A percentile compares a stretch with the other conserved stretches of the same genome.
phyloP scores from a whole-genome alignment of 2,888 invertebrate genomes.

The Bellardia bayeri region DNA sequence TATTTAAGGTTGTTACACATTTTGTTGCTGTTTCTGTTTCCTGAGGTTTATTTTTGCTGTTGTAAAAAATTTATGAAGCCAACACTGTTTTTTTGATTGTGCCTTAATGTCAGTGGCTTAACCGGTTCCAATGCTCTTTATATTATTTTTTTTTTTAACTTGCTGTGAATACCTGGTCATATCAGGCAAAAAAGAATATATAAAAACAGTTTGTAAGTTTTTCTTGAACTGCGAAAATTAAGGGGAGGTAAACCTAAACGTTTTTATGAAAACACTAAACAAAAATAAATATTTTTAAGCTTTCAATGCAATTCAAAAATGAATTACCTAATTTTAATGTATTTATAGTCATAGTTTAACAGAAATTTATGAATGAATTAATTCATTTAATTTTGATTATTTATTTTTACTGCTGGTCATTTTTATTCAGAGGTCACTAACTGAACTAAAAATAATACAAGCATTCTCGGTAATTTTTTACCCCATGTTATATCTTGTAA shows the following conservation, averaged over 20 bases:
- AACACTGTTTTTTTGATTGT: constrained; percentile 55
- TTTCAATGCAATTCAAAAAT: too few species aligned
- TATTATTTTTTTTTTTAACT: constrained; percentile 43
- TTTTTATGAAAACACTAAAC: neutral
- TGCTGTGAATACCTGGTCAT: constrained; percentile 63
- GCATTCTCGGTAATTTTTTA: too few species aligned
- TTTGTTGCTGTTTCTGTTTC: constrained; percentile 56
- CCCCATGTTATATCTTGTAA: too few species aligned
- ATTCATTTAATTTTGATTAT: too few species aligned
- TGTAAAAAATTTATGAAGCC: constrained; percentile 58
- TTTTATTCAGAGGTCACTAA: too few species aligned
- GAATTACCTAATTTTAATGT: too few species aligned
- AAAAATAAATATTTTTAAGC: too few species aligned
- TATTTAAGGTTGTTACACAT: constrained; percentile 63
- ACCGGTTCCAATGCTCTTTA: constrained; percentile 71
- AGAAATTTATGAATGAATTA: too few species aligned
- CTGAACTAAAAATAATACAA: too few species aligned
- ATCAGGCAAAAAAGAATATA: constrained; percentile 37
- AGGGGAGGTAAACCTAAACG: constrained; percentile 38
- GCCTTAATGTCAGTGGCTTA: constrained; percentile 70
- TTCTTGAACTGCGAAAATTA: constrained; percentile 57
- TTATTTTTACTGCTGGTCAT: too few species aligned
- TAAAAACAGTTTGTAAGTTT: constrained; percentile 40
- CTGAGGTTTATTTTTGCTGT: constrained; percentile 51
- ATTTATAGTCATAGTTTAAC: too few species aligned